A percentile compares a stretch with the other conserved stretches of the same genome.
phyloP scores from a whole-genome alignment of 1,140 invertebrate genomes.

The Neodiprion lecontei region DNA sequence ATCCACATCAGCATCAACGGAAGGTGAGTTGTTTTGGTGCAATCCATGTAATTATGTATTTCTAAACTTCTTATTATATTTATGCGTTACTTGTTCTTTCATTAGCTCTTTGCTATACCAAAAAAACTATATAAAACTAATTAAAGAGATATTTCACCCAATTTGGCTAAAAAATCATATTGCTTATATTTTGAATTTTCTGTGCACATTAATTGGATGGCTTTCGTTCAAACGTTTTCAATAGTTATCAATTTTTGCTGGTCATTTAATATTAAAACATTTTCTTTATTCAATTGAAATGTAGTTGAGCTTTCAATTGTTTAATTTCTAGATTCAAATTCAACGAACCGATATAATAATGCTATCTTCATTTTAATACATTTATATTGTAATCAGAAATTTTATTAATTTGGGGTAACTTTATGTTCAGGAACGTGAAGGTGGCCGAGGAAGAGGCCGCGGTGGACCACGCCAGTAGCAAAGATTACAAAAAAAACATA shows the following conservation, averaged over 20 bases:
- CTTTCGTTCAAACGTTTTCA: neutral
- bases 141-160: too few relatives aligned
- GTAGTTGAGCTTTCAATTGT: neutral
- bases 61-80: too few relatives aligned
- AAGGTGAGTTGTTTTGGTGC: slow-evolving; percentile 58
- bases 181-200: too few relatives aligned
- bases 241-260: neutral
- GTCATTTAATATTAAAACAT: neutral
- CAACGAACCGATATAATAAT: too few relatives aligned
- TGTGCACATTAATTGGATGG: neutral
- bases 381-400: too few relatives aligned
- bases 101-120: too few relatives aligned
- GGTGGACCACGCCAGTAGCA: slow-evolving; percentile 57
- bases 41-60: neutral
- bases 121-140: too few relatives aligned
- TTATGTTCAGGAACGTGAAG: slow-evolving; percentile 53
- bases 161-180: too few relatives aligned
- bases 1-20: slow-evolving; percentile 63
- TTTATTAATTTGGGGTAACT: too few relatives aligned
- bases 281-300: slow-evolving; percentile 9
- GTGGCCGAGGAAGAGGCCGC: slow-evolving; percentile 51
- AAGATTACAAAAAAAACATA: slow-evolving; percentile 38
- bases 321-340: too few relatives aligned
- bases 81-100: too few relatives aligned
- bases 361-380: too few relatives aligned